Conservation (phyloP, 2,797 vertebrate species). For the Falco biarmicus region DNA sequence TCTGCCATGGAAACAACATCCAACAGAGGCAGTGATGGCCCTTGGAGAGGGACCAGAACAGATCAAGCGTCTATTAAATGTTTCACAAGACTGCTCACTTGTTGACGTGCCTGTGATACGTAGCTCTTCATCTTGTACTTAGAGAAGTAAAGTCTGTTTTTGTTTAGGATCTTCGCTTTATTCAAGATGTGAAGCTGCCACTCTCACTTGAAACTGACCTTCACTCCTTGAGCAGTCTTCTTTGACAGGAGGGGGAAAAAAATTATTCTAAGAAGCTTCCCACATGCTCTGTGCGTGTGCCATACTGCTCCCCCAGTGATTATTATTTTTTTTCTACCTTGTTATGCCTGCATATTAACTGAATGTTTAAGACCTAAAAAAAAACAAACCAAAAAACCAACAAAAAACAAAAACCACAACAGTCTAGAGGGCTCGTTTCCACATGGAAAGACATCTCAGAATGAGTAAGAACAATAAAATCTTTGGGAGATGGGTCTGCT, state of each 20-base stretch:
- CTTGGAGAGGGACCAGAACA: not conserved
- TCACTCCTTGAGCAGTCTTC: not conserved
- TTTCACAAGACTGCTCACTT: not conserved
- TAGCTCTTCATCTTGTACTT: not conserved
- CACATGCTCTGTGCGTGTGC: accelerated
- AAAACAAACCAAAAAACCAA: too few relatives aligned
- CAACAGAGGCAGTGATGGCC: not conserved
- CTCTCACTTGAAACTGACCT: not conserved
- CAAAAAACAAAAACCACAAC: too few relatives aligned
- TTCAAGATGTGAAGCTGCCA: not conserved
- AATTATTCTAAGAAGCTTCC: not conserved
- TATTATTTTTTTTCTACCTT: not conserved
- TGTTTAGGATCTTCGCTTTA: not conserved
- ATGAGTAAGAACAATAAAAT: not conserved
- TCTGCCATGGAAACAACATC: not conserved
- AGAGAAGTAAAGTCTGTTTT: not conserved
- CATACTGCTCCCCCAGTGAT: not conserved
- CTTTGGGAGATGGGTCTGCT: not conserved
- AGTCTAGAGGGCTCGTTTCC: not conserved
- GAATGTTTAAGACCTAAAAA: not conserved
- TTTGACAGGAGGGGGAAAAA: not conserved
- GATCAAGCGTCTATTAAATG: not conserved
- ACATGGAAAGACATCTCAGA: not conserved
- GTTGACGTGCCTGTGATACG: not conserved
- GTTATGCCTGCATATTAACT: not conserved